These are phyloP conservation scores for Drosophila atroscutellata DNA, from an alignment of 2,888 invertebrate genomes.

Conservation along the genomic window DNA sequence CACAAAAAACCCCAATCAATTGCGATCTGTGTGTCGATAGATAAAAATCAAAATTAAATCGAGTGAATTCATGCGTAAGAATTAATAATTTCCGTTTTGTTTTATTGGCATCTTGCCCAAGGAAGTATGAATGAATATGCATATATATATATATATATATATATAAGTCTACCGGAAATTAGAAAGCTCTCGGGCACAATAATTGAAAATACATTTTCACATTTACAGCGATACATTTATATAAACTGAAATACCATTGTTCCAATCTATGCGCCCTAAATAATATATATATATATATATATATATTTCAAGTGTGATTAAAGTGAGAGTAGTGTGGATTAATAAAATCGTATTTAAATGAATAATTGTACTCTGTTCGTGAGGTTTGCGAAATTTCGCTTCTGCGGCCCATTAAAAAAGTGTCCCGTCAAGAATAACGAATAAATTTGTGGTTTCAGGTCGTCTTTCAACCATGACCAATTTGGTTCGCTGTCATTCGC, in stretches of 20 bases:
- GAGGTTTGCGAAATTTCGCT: not conserved
- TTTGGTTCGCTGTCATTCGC: slow-evolving; percentile 15
- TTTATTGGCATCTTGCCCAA: slow-evolving; percentile 31
- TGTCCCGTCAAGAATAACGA: slow-evolving; percentile 1
- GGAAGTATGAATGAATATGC: slow-evolving; percentile 31
- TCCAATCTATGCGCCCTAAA: not conserved
- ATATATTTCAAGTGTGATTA: not conserved
- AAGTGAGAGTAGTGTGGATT: not conserved
- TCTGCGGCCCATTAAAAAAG: not conserved
- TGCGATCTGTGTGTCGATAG: slow-evolving; percentile 48
- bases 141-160: slow-evolving; percentile 11
- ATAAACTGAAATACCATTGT: slow-evolving; percentile 1
- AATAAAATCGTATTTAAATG: not conserved
- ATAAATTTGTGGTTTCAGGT: not conserved
- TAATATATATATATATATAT: not conserved
- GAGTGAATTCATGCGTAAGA: slow-evolving; percentile 76
- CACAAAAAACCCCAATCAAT: slow-evolving; percentile 49
- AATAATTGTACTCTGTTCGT: not conserved
- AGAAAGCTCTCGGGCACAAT: slow-evolving; percentile 25
- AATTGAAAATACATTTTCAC: slow-evolving; percentile 33
- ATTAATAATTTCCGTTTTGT: slow-evolving; percentile 76
- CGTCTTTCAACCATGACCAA: slow-evolving; percentile 2
- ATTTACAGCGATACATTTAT: not conserved
- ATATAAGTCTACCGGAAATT: slow-evolving; percentile 53
- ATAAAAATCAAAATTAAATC: slow-evolving; percentile 75